Percentiles rank a stretch among this genome's conserved stretches.
phyloP scores from a whole-genome alignment of 2,888 invertebrate genomes.

The Neria commutata region DNA sequence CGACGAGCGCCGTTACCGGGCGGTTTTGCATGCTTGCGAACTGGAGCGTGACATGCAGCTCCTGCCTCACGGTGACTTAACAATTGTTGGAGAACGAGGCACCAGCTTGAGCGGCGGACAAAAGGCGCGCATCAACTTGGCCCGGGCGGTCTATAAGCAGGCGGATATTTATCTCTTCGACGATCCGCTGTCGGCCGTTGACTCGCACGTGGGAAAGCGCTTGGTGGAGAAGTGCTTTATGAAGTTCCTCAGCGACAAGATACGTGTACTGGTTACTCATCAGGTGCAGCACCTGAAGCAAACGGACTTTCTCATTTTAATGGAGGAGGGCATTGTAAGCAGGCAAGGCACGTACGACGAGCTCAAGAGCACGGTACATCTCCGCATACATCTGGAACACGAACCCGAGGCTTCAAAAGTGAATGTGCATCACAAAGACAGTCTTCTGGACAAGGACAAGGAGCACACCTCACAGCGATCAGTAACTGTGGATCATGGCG shows the following conservation, averaged over 20 bases:
- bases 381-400: constrained; percentile 48
- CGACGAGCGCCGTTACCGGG: constrained; percentile 65
- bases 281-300: constrained; percentile 68
- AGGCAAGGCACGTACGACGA: constrained; percentile 56
- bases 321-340: constrained; percentile 62
- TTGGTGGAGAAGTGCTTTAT: constrained; percentile 75
- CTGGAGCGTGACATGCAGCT: constrained; percentile 70
- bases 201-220: constrained; percentile 75
- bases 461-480: constrained; percentile 20
- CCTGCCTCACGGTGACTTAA: constrained; percentile 65
- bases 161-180: constrained; percentile 79
- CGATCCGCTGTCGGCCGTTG: constrained; percentile 80
- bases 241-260: constrained; percentile 67
- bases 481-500: constrained; percentile 39
- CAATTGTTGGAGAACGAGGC: constrained; percentile 71
- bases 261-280: constrained; percentile 75
- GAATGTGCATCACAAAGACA: constrained; percentile 43
- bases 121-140: constrained; percentile 76
- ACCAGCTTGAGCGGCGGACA: constrained; percentile 77
- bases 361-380: constrained; percentile 66
- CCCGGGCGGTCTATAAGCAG: constrained; percentile 74
- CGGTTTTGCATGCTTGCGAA: constrained; percentile 67
- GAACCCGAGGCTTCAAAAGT: constrained; percentile 45
- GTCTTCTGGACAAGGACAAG: constrained; percentile 43
- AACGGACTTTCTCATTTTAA: constrained; percentile 64